phyloP scores from a whole-genome alignment of 2,113 vertebrate genomes.

The Holacanthus passer region DNA sequence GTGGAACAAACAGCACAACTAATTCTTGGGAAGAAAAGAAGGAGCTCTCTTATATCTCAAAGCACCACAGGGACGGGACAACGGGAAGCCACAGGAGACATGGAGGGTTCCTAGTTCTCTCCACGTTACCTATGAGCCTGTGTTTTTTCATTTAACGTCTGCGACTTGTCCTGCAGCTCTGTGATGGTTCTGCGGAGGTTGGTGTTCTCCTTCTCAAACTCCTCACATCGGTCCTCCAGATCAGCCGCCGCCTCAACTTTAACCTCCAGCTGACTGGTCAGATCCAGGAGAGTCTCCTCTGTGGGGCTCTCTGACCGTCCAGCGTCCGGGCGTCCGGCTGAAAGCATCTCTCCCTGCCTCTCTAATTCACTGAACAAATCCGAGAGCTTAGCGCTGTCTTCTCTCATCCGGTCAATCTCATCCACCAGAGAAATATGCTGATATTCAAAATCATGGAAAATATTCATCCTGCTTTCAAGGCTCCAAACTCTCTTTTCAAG shows the following conservation, averaged over 20 bases:
- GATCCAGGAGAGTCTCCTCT: constrained; percentile 67
- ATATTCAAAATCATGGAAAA: constrained; percentile 44
- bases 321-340: not conserved
- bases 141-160: constrained; percentile 84
- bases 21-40: not conserved
- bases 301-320: not conserved
- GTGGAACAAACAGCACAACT: not conserved
- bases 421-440: constrained; percentile 61
- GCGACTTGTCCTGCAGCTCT: constrained; percentile 84
- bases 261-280: constrained; percentile 58
- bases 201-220: constrained; percentile 75
- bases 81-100: constrained; percentile 36
- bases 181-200: constrained; percentile 76
- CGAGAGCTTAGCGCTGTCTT: constrained; percentile 63
- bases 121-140: constrained; percentile 90
- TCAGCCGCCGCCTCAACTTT: constrained; percentile 50
- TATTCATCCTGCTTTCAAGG: constrained; percentile 61
- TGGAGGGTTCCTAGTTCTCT: constrained; percentile 52
- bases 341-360: constrained; percentile 31
- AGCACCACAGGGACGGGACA: constrained; percentile 45
- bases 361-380: constrained; percentile 61
- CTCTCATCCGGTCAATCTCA: constrained; percentile 45
- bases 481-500: constrained; percentile 68
- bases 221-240: constrained; percentile 53
- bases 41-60: constrained; percentile 26